Evolutionary conservation across 2,797 vertebrate genomes (phyloP), one percentile per base, ranked within the genome.

Genomic region (Sorex maritimensis): DNA sequence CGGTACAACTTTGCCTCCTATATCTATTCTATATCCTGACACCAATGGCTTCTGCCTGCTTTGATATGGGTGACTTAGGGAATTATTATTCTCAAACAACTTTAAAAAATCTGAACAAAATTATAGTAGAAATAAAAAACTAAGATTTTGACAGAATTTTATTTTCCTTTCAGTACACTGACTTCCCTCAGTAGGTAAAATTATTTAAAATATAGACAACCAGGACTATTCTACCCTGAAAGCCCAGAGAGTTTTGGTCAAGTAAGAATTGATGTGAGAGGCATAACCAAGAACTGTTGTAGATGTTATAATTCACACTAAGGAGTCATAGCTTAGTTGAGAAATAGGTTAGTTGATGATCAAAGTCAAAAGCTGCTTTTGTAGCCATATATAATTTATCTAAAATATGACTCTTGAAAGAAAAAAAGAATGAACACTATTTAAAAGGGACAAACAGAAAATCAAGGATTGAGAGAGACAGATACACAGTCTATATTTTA

Each of bases 71-170:
- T 38, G 11, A 58, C 5, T 28, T 55, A 84, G 24, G 91, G 4
- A 81, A 80, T 49, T 74, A 90, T 88, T 81, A 77, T 88, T 89
- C 73, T 83, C 55, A 3, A 38, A 26, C 4, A 86, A 17, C 7
- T 26, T 77, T 73, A 86, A 19, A 55, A 93, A 69, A 46, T 75
- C 26, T 68, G 69, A 86, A 82, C 3, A 93, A 94, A 94, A 24
- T 80, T 1, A 12, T 46, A 83, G 34, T 38, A 79, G 44, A 65
- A 68, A 92, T 89, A 72, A 23, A 63, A 6, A 21, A 30, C 13
- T 81, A 67, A 41, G 30, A 86, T 72, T 84, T 85, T 81, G 41
- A 26, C 4, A 82, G 15, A 78, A 52, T 81, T 81, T 86, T 91
- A 19, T 55, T 81, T 92, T 86, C 21, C 11, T 14, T 77, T 23